Conservation (phyloP, 2,113 vertebrate genomes). For the Aptenodytes forsteri region DNA sequence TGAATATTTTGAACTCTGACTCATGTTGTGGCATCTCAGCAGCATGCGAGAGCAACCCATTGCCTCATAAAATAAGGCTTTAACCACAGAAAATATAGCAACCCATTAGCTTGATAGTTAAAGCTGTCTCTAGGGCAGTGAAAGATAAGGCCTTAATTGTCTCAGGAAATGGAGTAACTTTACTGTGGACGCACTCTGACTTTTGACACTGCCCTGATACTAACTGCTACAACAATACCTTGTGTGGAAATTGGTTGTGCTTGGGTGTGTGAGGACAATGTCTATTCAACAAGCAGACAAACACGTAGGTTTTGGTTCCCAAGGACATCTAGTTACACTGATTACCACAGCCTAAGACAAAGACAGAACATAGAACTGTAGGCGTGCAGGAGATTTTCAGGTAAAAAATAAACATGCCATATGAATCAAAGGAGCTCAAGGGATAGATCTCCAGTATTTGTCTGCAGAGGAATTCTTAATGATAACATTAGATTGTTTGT, state of each 20-base stretch:
- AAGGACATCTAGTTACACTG: not conserved
- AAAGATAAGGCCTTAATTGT: not conserved
- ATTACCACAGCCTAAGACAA: not conserved
- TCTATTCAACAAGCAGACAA: not conserved
- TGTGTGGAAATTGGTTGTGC: not conserved
- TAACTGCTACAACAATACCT: not conserved
- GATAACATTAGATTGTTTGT: not conserved
- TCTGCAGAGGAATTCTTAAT: not conserved
- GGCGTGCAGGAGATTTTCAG: not conserved
- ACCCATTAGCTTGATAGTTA: not conserved
- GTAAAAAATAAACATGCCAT: not conserved
- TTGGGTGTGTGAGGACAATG: not conserved
- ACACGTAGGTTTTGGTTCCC: not conserved
- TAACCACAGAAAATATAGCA: not conserved
- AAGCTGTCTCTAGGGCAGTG: not conserved
- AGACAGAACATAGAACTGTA: not conserved
- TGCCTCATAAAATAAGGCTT: not conserved
- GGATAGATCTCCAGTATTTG: not conserved
- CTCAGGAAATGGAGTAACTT: not conserved
- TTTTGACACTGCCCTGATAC: not conserved
- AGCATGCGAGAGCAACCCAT: not conserved
- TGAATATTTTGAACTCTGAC: slow-evolving; percentile 7
- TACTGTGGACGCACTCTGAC: not conserved
- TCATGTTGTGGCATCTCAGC: not conserved
- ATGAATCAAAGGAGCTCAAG: not conserved